Base-by-base conservation (phyloP, 1,140 invertebrate genomes). In the Protaetia brevitarsis region DNA sequence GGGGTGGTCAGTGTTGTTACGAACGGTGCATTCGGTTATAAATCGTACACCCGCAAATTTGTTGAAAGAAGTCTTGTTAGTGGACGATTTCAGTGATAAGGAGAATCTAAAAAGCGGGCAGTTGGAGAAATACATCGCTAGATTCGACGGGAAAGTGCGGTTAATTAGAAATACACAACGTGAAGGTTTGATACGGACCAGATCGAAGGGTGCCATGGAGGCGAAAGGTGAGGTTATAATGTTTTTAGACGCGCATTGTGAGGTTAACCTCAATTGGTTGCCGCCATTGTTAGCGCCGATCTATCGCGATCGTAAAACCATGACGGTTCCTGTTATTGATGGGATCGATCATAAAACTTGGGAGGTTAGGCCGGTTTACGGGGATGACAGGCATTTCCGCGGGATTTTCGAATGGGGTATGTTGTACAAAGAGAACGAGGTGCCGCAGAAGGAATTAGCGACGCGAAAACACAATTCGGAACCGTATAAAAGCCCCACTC, bases 391-490 rank as follows among this genome's bases (percentile, higher is more conserved):
- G 67, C 87, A 93, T 75, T 94, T 91, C 75, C 81, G 93, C 66
- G 91, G 97, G 3, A 99, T 99, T 63, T 99, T 98, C 80, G 97
- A 99, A 82, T 99, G 97, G 97, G 97, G 97, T 13, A 98, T 99
- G 90, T 82, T 99, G 6, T 99, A 99, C 77, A 99, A 99, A 81
- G 97, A 99, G 81, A 98, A 95, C 69, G 92, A 96, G 79, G 86
- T 99, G 10, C 94, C 96, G 0, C 82, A 88, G 29, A 83, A 87
- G 67, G 96, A 98, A 82, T 83, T 89, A 8, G 85, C 84, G 56
- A 83, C 79, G 2, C 82, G 95, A 70, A 81, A 87, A 68, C 87
- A 98, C 74, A 87, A 91, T 72, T 95, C 92, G 70, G 94, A 95
- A 79, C 97, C 96, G 0, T 98, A 98, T 81, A 93, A 86, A 68